Percentiles rank a stretch among this genome's conserved stretches.
phyloP scores from a whole-genome alignment of 2,888 invertebrate species.

The Drosophila siamana region DNA sequence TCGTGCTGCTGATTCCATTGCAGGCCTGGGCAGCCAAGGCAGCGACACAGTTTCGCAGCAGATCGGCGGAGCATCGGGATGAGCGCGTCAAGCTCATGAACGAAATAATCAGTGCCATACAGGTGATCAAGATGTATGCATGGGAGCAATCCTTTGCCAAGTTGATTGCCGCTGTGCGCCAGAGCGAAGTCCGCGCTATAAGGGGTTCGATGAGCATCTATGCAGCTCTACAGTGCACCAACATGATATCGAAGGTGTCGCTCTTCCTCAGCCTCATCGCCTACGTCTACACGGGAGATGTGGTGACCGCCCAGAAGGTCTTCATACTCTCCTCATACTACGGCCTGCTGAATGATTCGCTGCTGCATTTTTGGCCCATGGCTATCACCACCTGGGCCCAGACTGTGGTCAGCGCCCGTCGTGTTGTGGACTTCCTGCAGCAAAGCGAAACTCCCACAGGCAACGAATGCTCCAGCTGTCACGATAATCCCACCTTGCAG shows the following conservation, averaged over 20 bases:
- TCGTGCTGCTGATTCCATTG: constrained; percentile 90
- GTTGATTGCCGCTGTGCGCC: constrained; percentile 90
- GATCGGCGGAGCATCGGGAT: constrained; percentile 92
- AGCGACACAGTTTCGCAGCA: constrained; percentile 88
- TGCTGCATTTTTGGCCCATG: constrained; percentile 92
- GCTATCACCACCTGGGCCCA: constrained; percentile 92
- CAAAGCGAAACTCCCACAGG: constrained; percentile 68
- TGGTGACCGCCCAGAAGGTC: constrained; percentile 90
- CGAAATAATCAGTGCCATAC: constrained; percentile 93
- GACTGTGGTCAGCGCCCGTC: constrained; percentile 89
- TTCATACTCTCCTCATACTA: constrained; percentile 94
- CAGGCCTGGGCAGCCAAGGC: constrained; percentile 91
- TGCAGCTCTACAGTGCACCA: constrained; percentile 89
- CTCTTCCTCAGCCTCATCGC: constrained; percentile 91
- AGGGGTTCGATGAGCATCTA: constrained; percentile 89
- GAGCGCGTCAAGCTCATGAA: constrained; percentile 94
- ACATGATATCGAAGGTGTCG: constrained; percentile 92
- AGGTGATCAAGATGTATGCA: constrained; percentile 95
- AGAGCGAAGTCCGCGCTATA: constrained; percentile 89
- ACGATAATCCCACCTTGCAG: constrained; percentile 56
- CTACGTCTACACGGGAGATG: constrained; percentile 88
- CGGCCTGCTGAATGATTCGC: constrained; percentile 90
- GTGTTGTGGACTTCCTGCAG: constrained; percentile 89
- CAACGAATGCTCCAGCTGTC: constrained; percentile 29
- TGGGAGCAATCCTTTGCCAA: constrained; percentile 93